Evolutionary conservation across 37 sponge, comb jelly and placozoan genomes (phyloP).

Genomic region (Haliclona indistincta): DNA sequence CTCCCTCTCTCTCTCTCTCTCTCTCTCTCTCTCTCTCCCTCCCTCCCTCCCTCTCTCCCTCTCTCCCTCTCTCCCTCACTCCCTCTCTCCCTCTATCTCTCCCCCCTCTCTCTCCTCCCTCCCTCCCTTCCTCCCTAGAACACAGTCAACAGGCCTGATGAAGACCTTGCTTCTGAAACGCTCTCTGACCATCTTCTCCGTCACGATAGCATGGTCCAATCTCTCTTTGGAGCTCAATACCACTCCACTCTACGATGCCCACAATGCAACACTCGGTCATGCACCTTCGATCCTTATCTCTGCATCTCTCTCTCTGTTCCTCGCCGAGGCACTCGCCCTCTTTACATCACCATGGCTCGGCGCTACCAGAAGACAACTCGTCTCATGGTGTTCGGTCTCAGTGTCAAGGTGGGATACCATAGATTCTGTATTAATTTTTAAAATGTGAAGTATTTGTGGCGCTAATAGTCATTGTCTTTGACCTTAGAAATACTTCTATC

Average conservation of each 20-base stretch:
- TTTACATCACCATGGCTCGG: constrained; percentile 78
- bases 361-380: constrained; percentile 26
- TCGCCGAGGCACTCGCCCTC: constrained; percentile 47
- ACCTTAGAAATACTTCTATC: no score
- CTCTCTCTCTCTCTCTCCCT: background rate
- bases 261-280: constrained; percentile 58
- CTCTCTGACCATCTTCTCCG: constrained; percentile 45
- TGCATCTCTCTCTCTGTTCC: constrained; percentile 92
- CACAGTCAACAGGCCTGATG: constrained; percentile 26
- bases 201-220: constrained; percentile 69
- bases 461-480: no score
- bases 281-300: constrained; percentile 90
- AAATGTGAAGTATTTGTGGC: no score
- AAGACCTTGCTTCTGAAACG: constrained; percentile 67
- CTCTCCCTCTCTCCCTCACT: background rate
- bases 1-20: background rate
- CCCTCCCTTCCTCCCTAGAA: background rate
- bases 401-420: background rate
- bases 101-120: background rate
- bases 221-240: constrained; percentile 83
- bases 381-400: constrained; percentile 43
- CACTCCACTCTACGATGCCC: constrained; percentile 79
- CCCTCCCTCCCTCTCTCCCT: background rate
- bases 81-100: background rate
- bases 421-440: background rate